A percentile compares a stretch with the other conserved stretches of the same genome.
phyloP scores from a whole-genome alignment of 1,140 invertebrate genomes.

The Augochlora pura region DNA sequence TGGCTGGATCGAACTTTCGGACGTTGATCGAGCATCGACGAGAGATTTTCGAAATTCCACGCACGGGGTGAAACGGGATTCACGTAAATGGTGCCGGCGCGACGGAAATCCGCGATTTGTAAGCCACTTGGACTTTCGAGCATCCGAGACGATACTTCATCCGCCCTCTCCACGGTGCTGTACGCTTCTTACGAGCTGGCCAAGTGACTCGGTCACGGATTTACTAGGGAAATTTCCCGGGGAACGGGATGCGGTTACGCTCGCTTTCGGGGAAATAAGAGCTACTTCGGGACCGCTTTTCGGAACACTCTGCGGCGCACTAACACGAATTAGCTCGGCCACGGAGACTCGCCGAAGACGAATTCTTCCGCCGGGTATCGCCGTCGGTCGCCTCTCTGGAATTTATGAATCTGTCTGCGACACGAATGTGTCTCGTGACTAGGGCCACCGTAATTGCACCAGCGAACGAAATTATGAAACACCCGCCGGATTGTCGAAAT shows the following conservation, averaged over 20 bases:
- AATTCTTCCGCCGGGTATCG: background rate
- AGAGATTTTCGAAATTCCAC: background rate
- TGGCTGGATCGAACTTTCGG: too few relatives aligned
- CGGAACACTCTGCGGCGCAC: constrained; percentile 31
- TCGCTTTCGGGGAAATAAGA: constrained; percentile 53
- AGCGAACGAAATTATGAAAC: too few relatives aligned
- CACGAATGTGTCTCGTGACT: too few relatives aligned
- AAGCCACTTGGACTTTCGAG: constrained; percentile 68
- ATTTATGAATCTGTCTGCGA: too few relatives aligned
- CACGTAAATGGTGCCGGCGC: constrained; percentile 49
- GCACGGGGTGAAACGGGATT: constrained; percentile 17
- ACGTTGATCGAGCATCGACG: background rate
- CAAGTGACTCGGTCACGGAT: constrained; percentile 52
- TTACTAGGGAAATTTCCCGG: constrained; percentile 56
- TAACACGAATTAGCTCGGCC: constrained; percentile 51
- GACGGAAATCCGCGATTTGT: constrained; percentile 68
- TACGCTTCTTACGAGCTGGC: constrained; percentile 56
- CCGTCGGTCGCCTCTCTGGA: too few relatives aligned
- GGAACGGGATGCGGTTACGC: constrained; percentile 55
- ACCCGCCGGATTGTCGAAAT: too few relatives aligned
- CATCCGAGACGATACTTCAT: constrained; percentile 64
- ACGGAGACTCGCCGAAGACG: background rate
- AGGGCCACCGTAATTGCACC: too few relatives aligned
- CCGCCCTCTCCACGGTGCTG: constrained; percentile 20
- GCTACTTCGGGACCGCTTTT: constrained; percentile 49